phyloP scores from a whole-genome alignment of 92 coral and sea anemone species.

The Zoanthus solanderi region DNA sequence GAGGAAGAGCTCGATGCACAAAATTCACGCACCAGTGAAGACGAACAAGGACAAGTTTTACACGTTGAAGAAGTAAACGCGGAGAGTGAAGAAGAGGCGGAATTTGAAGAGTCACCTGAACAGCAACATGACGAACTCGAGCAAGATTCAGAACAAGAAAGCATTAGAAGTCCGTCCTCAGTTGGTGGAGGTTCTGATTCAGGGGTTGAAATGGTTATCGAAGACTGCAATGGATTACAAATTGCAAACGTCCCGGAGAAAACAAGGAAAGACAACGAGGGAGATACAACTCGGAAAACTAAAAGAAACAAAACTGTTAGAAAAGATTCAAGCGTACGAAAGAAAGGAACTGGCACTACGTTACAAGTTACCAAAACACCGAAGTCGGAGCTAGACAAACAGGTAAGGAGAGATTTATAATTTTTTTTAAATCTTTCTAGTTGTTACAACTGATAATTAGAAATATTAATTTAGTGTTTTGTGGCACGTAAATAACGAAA shows the following conservation, averaged over 20 bases:
- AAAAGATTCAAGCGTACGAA: neutral
- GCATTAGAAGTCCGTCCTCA: conserved; percentile 15
- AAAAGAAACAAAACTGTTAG: conserved; percentile 50
- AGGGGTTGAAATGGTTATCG: conserved; percentile 87
- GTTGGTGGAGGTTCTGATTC: conserved; percentile 79
- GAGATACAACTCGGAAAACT: conserved; percentile 38
- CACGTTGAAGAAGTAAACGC: conserved; percentile 58
- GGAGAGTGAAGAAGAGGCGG: conserved; percentile 45
- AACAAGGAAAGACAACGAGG: conserved; percentile 24
- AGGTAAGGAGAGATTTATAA: conserved; percentile 65
- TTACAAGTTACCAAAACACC: conserved; percentile 76
- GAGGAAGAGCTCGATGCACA: conserved; percentile 77
- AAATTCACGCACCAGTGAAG: conserved; percentile 45
- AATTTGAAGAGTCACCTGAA: conserved; percentile 48
- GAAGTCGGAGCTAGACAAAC: conserved; percentile 93
- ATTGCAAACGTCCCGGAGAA: conserved; percentile 61
- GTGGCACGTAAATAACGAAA: neutral
- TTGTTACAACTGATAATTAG: conserved; percentile 40
- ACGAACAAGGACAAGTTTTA: conserved; percentile 68
- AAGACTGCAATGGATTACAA: conserved; percentile 77
- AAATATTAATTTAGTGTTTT: conserved; percentile 16
- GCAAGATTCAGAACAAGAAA: conserved; percentile 26
- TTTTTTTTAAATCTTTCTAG: conserved; percentile 18
- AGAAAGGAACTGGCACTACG: conserved; percentile 49
- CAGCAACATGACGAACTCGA: conserved; percentile 46